A percentile compares a stretch with the other conserved stretches of the same genome.
These are phyloP conservation scores for Notamacropus eugenii DNA, from an alignment of 2,797 vertebrate genomes.

Conservation along the genomic window DNA sequence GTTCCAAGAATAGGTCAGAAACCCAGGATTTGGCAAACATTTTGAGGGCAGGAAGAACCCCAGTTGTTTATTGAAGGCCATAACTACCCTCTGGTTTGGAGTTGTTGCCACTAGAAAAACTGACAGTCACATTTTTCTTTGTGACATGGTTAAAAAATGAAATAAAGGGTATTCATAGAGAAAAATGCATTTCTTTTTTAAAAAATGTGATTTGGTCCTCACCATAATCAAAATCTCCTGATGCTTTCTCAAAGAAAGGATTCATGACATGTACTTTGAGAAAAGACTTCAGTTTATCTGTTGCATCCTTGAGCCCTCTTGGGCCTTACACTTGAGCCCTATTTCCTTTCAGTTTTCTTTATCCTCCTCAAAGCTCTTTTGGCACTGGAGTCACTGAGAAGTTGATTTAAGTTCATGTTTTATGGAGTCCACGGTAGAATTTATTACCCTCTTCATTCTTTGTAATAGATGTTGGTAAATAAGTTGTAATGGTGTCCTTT, in stretches of 20 bases:
- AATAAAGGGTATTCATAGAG: constrained; percentile 85
- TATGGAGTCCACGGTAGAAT: background rate
- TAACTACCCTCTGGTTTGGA: constrained; percentile 80
- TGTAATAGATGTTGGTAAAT: background rate
- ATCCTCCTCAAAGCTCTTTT: background rate
- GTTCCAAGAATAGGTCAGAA: constrained; percentile 85
- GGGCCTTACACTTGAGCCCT: background rate
- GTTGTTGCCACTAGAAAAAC: constrained; percentile 83
- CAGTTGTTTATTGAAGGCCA: constrained; percentile 80
- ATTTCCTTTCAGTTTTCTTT: background rate
- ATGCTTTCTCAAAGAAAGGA: background rate
- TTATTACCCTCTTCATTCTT: background rate
- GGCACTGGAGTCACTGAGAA: background rate
- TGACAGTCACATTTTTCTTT: constrained; percentile 80
- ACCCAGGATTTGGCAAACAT: constrained; percentile 83
- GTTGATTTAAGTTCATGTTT: background rate
- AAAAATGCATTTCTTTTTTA: background rate
- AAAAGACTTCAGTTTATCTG: background rate
- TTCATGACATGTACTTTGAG: background rate
- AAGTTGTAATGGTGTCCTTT: background rate
- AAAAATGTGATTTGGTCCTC: background rate
- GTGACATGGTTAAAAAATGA: constrained; percentile 82
- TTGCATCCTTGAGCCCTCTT: background rate
- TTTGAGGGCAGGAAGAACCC: constrained; percentile 83
- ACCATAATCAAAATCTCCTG: background rate